These are phyloP conservation scores for Microchirus variegatus DNA, from an alignment of 2,797 vertebrate species.

Conservation along the genomic window DNA sequence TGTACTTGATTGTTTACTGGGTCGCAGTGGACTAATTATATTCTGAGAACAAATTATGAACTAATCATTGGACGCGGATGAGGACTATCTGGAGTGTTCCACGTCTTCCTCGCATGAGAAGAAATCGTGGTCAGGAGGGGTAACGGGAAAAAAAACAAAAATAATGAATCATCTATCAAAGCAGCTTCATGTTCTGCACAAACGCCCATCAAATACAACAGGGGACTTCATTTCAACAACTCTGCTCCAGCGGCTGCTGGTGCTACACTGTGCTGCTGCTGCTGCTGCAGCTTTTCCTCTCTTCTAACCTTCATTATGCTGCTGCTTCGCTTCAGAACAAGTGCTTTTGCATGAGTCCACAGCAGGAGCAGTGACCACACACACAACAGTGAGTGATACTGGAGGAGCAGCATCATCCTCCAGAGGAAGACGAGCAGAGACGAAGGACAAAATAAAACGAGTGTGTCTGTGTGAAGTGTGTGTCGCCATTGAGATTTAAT, in stretches of 20 bases:
- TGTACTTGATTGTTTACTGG: conserved; percentile 54
- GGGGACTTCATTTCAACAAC: conserved; percentile 9
- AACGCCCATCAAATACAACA: conserved; percentile 10
- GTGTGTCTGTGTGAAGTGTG: conserved; percentile 51
- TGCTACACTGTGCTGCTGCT: conserved; percentile 23
- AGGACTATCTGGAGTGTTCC: conserved; percentile 66
- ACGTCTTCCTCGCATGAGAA: conserved; percentile 45
- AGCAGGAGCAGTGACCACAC: conserved; percentile 8
- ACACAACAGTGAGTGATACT: conserved; percentile 25
- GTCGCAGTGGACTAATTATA: conserved; percentile 78
- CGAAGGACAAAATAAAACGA: conserved; percentile 42
- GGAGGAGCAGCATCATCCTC: conserved; percentile 31
- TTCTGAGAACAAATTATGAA: conserved; percentile 81
- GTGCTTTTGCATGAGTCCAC: conserved; percentile 8
- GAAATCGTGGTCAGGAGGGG: conserved; percentile 64
- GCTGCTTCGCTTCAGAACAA: conserved; percentile 10
- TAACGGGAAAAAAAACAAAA: conserved; percentile 60
- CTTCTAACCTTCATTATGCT: conserved; percentile 9
- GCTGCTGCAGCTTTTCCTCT: conserved; percentile 10
- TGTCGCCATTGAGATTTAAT: conserved; percentile 72
- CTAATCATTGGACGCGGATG: conserved; percentile 78
- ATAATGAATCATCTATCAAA: conserved; percentile 60
- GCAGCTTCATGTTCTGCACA: conserved; percentile 19
- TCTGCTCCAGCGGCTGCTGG: conserved; percentile 9
- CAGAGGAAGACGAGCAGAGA: conserved; percentile 1